These are phyloP conservation scores for Macroteleia sp. DNA, from an alignment of 2,888 invertebrate genomes.

Conservation along the genomic window DNA sequence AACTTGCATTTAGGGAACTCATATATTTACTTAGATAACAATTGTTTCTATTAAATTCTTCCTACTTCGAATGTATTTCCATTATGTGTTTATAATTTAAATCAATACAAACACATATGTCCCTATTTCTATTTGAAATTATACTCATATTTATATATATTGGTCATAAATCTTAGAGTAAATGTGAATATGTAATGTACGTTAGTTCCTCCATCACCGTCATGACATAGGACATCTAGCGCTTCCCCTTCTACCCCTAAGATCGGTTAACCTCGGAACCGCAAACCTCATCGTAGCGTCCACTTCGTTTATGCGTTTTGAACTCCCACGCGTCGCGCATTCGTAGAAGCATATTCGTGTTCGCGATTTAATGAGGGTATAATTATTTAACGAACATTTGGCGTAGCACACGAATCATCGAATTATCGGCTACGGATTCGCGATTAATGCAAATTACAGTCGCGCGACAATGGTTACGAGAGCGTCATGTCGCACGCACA, in stretches of 20 bases:
- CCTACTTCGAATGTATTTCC: no score
- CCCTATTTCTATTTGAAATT: no score
- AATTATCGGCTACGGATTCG: slow-evolving; percentile 38
- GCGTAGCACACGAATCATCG: slow-evolving; percentile 45
- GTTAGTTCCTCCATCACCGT: slow-evolving; percentile 16
- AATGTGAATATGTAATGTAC: no score
- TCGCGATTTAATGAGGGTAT: slow-evolving; percentile 58
- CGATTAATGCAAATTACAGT: slow-evolving; percentile 56
- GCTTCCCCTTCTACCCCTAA: slow-evolving; percentile 65
- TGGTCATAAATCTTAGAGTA: no score
- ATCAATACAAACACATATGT: no score
- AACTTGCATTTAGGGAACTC: no score
- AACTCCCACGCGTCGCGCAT: slow-evolving; percentile 47
- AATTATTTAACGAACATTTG: slow-evolving; percentile 60
- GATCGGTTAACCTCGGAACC: slow-evolving; percentile 74
- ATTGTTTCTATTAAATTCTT: no score
- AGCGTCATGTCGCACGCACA: slow-evolving; percentile 11
- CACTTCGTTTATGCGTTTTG: slow-evolving; percentile 55
- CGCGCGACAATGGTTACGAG: slow-evolving; percentile 47
- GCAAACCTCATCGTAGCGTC: slow-evolving; percentile 65
- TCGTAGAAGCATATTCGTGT: slow-evolving; percentile 61
- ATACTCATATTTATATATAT: no score
- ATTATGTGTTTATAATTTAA: no score
- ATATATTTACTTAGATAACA: no score
- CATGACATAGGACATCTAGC: background rate